These are phyloP conservation scores for Danio choprae DNA, from an alignment of 2,797 vertebrate species.

Conservation along the genomic window DNA sequence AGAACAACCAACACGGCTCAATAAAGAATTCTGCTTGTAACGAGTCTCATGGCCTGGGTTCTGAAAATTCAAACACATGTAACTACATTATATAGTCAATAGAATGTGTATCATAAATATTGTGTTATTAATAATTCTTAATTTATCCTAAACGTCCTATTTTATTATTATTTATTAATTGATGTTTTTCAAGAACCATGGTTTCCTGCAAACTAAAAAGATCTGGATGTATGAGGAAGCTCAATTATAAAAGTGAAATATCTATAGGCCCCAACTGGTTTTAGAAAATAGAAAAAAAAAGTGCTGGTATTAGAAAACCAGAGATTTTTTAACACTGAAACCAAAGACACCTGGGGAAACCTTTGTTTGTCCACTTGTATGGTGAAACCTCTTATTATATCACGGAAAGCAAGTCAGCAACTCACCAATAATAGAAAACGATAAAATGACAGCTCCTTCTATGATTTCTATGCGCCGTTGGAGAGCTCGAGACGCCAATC, in stretches of 20 bases:
- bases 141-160: too few species aligned
- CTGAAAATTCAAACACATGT: too few species aligned
- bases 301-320: too few species aligned
- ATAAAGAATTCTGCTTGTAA: too few species aligned
- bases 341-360: background rate
- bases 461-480: conserved; percentile 87
- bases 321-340: too few species aligned
- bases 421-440: conserved; percentile 88
- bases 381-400: background rate
- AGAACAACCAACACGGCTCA: too few species aligned
- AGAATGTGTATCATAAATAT: too few species aligned
- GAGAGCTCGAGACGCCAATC: conserved; percentile 80
- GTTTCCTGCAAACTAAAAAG: background rate
- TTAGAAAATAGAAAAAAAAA: too few species aligned
- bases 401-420: conserved; percentile 3
- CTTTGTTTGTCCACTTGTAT: background rate
- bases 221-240: background rate
- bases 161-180: background rate
- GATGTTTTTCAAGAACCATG: background rate
- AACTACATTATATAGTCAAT: too few species aligned
- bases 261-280: background rate
- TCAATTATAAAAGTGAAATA: background rate
- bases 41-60: too few species aligned
- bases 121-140: too few species aligned
- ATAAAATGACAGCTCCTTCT: conserved; percentile 80